A percentile compares a stretch with the other conserved stretches of the same genome.
phyloP scores from a whole-genome alignment of 2,888 invertebrate genomes.

The Clepsis dumicolana region DNA sequence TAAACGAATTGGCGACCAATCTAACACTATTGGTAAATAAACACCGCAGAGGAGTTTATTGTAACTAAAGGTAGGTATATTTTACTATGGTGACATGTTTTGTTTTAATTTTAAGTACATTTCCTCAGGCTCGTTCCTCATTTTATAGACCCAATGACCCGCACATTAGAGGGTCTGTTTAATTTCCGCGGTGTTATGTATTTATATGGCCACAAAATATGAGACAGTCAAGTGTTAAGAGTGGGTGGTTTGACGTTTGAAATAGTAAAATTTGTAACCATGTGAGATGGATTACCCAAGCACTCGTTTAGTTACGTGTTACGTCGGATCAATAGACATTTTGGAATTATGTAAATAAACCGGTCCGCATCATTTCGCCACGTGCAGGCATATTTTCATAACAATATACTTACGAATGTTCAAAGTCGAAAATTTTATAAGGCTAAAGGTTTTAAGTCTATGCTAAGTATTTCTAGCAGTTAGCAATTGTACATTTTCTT shows the following conservation, averaged over 20 bases:
- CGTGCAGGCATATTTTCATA: neutral
- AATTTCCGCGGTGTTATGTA: too few species aligned
- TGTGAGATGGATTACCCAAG: too few species aligned
- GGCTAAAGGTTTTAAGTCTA: neutral
- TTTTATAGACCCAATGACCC: too few species aligned
- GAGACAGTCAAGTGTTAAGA: too few species aligned
- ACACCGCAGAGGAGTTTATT: constrained; percentile 3
- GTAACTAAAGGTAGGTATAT: constrained; percentile 23
- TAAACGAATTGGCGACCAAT: constrained; percentile 12
- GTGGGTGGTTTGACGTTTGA: too few species aligned
- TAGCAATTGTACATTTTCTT: neutral
- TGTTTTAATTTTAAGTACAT: too few species aligned
- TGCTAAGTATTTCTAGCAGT: neutral
- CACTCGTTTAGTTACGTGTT: neutral
- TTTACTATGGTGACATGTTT: too few species aligned
- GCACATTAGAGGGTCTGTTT: too few species aligned
- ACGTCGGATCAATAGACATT: neutral
- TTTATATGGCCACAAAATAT: too few species aligned
- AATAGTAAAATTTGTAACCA: too few species aligned
- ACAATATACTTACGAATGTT: neutral
- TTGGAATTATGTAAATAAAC: neutral
- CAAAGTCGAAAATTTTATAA: neutral
- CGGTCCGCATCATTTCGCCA: neutral
- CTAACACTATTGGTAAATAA: constrained; percentile 18
- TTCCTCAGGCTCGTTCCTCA: too few species aligned